These are phyloP conservation scores for Rallus crepitans DNA, from an alignment of 2,797 vertebrate species.

Conservation along the genomic window DNA sequence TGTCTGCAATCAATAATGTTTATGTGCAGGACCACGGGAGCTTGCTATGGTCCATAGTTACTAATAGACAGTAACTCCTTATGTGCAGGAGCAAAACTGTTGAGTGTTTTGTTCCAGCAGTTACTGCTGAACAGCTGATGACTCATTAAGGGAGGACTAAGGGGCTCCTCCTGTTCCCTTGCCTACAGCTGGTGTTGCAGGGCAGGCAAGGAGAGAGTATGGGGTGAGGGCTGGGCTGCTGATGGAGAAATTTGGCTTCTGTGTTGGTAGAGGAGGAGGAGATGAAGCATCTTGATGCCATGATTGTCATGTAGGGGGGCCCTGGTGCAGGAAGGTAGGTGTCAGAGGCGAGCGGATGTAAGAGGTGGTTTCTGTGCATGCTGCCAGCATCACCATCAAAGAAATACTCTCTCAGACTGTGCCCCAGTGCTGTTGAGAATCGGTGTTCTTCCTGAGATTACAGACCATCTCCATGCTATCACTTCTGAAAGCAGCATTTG, in stretches of 20 bases:
- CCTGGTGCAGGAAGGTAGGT: accelerated
- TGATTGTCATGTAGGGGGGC: accelerated
- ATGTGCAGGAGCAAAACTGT: not conserved
- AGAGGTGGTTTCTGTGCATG: not conserved
- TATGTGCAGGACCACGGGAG: not conserved
- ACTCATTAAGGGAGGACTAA: accelerated
- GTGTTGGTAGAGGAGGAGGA: not conserved
- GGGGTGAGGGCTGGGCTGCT: not conserved
- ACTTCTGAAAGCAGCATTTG: not conserved
- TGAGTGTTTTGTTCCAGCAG: not conserved
- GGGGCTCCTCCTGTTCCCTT: not conserved
- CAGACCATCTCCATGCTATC: accelerated
- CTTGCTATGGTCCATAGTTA: not conserved
- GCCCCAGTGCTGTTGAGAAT: not conserved
- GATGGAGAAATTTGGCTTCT: not conserved
- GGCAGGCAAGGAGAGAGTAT: not conserved
- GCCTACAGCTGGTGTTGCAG: not conserved
- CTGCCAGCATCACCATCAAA: not conserved
- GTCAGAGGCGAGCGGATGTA: not conserved
- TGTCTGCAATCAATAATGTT: not conserved
- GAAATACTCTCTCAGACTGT: not conserved
- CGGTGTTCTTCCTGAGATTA: not conserved
- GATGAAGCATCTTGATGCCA: accelerated
- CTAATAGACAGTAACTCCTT: not conserved
- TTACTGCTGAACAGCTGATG: not conserved